Conservation (phyloP, 2,113 vertebrate genomes). For the Pungitius pungitius region DNA sequence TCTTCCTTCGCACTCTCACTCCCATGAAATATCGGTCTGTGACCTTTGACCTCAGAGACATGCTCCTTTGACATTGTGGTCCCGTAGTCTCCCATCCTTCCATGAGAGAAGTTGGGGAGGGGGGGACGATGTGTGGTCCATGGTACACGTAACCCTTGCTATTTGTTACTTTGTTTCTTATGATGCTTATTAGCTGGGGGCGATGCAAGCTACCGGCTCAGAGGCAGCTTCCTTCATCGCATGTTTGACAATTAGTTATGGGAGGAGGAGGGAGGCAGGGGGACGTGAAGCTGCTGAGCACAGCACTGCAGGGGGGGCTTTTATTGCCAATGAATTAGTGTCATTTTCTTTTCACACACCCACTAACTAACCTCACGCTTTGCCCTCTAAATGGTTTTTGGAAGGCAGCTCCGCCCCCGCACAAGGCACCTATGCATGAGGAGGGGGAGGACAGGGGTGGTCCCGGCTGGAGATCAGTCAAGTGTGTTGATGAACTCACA, state of each 20-base stretch:
- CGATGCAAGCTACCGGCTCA: background rate
- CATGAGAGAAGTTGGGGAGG: no score
- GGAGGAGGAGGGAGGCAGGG: conserved; percentile 12
- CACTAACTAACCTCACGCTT: conserved; percentile 37
- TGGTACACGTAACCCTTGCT: background rate
- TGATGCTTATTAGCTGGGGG: conserved; percentile 52
- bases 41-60: no score
- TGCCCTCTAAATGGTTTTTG: conserved; percentile 47
- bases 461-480: no score
- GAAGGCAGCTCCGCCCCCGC: conserved; percentile 45
- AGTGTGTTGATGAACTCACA: no score
- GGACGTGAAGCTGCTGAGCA: conserved; percentile 23
- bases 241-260: conserved; percentile 61
- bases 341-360: conserved; percentile 65
- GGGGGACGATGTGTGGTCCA: no score
- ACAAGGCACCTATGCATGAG: conserved; percentile 57
- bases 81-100: no score
- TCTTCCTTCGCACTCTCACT: no score
- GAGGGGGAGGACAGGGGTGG: no score
- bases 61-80: no score
- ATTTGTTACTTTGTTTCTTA: conserved; percentile 44
- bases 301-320: conserved; percentile 16
- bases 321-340: conserved; percentile 72
- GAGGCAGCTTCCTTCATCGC: conserved; percentile 47
- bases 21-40: no score